These are phyloP conservation scores for Papilio gigon DNA, from an alignment of 2,888 invertebrate species.

Conservation along the genomic window DNA sequence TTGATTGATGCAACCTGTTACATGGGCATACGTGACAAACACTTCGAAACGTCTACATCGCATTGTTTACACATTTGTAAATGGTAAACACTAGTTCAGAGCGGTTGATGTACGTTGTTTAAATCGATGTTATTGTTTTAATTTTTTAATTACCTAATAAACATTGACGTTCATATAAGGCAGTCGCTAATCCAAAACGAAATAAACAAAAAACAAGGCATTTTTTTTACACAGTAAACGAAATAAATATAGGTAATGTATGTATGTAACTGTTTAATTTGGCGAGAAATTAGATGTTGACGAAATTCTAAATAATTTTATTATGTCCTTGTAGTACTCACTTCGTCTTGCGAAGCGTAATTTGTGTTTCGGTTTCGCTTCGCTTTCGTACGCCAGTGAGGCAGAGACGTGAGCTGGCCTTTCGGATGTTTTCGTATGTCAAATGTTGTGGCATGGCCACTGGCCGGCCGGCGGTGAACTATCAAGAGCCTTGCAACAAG, in stretches of 20 bases:
- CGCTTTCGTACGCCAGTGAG: neutral
- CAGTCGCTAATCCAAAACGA: too few relatives aligned
- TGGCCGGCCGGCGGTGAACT: slow-evolving; percentile 48
- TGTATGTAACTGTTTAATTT: too few relatives aligned
- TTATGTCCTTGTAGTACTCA: too few relatives aligned
- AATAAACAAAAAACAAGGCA: too few relatives aligned
- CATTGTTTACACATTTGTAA: slow-evolving; percentile 3
- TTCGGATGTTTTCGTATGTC: slow-evolving; percentile 45
- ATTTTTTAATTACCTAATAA: neutral
- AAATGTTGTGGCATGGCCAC: slow-evolving; percentile 47
- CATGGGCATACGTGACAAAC: slow-evolving; percentile 28
- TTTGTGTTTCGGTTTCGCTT: neutral
- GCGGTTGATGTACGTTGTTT: slow-evolving; percentile 1
- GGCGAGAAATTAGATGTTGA: too few relatives aligned
- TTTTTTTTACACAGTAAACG: too few relatives aligned
- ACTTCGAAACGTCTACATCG: slow-evolving; percentile 12
- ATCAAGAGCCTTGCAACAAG: slow-evolving; percentile 73
- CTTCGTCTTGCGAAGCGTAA: neutral
- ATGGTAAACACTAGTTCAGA: neutral
- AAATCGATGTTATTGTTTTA: neutral
- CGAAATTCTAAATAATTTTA: too few relatives aligned
- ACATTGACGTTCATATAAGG: too few relatives aligned
- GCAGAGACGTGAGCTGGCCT: slow-evolving; percentile 40
- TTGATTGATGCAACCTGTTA: slow-evolving; percentile 33
- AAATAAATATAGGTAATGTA: too few relatives aligned